Evolutionary conservation across 2,888 invertebrate genomes (phyloP).

Genomic region (Drosophila merina): DNA sequence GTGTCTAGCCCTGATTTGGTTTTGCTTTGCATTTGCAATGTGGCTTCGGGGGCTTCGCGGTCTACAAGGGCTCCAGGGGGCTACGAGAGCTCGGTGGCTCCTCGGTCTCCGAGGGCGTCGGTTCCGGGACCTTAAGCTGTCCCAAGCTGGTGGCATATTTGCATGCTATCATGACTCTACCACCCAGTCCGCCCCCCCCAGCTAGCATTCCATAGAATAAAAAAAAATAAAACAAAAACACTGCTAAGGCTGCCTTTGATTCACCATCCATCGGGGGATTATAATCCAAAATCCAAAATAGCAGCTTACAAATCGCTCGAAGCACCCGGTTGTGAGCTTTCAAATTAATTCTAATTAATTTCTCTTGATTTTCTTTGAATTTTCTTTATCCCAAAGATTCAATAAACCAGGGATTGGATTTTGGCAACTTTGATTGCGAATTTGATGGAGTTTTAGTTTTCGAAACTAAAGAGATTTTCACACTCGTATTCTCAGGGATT

Average conservation of each 20-base stretch:
- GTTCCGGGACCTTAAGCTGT: slow-evolving; percentile 25
- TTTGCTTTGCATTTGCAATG: slow-evolving; percentile 22
- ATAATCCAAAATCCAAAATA: slow-evolving; percentile 18
- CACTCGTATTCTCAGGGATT: no score
- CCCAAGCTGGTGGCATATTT: slow-evolving; percentile 18
- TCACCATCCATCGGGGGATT: slow-evolving; percentile 12
- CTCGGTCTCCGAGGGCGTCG: background rate
- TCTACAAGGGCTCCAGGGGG: no score
- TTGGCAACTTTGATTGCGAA: background rate
- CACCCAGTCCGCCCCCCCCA: background rate
- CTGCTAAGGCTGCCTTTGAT: slow-evolving; percentile 22
- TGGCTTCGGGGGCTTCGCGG: background rate
- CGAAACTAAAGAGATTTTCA: no score
- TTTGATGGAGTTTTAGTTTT: no score
- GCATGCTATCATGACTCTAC: slow-evolving; percentile 14
- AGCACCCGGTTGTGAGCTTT: background rate
- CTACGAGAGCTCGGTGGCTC: background rate
- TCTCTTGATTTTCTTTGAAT: background rate
- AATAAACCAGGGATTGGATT: background rate
- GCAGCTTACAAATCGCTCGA: slow-evolving; percentile 15
- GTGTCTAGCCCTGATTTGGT: slow-evolving; percentile 19
- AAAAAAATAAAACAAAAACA: background rate
- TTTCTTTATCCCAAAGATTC: background rate
- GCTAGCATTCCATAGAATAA: slow-evolving; percentile 3
- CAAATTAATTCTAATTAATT: background rate